Conservation (phyloP, 1,140 invertebrate genomes). For the Bombus polaris region DNA sequence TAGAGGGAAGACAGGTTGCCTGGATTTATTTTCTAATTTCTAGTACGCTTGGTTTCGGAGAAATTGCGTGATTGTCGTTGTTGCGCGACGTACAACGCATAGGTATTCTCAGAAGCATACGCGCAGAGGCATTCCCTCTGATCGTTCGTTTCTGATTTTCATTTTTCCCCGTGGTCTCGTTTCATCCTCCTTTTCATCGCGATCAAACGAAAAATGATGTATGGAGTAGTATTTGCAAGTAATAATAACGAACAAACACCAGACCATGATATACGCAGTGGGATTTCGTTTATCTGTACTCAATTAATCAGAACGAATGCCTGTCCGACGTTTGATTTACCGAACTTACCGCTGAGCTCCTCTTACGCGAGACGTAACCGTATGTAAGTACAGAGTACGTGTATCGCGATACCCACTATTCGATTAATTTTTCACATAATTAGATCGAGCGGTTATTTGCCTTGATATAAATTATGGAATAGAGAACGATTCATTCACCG, state of each 20-base stretch:
- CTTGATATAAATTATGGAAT: background rate
- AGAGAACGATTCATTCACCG: too few relatives aligned
- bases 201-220: background rate
- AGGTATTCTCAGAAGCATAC: background rate
- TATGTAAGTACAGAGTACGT: background rate
- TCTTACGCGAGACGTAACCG: background rate
- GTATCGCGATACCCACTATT: background rate
- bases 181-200: background rate
- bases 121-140: background rate
- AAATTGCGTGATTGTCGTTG: background rate
- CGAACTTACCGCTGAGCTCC: background rate
- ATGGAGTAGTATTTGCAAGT: background rate
- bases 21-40: conserved; percentile 48
- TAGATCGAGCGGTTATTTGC: background rate
- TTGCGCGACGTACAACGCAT: background rate
- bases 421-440: background rate
- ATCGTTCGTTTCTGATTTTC: background rate
- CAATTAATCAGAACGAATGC: conserved; percentile 30
- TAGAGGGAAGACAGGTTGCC: conserved; percentile 4
- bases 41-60: background rate
- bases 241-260: conserved; percentile 6
- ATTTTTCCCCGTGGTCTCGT: background rate
- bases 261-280: background rate
- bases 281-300: conserved; percentile 19
- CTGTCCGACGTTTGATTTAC: conserved; percentile 1